Conservation (phyloP, 2,888 invertebrate genomes). For the Steromphala cineraria region DNA sequence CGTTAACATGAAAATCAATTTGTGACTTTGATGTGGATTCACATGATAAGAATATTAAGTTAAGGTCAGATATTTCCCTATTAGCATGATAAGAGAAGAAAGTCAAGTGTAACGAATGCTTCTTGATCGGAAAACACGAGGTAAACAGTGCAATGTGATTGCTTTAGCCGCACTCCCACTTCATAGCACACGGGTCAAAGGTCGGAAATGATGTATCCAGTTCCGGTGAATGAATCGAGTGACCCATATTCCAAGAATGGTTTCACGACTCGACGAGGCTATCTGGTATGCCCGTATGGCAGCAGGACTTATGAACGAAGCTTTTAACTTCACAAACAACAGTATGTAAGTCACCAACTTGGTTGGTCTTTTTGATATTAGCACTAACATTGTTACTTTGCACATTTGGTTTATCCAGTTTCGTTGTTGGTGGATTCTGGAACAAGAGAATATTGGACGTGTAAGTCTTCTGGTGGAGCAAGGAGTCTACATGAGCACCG, state of each 20-base stretch:
- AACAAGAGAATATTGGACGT: constrained; percentile 16
- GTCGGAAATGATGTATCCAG: too few species aligned
- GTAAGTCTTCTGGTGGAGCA: constrained; percentile 12
- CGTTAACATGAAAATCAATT: not conserved
- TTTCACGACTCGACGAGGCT: constrained; percentile 29
- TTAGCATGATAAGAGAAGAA: not conserved
- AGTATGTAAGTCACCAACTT: constrained; percentile 17
- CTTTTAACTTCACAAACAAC: constrained; percentile 32
- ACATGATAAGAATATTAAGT: not conserved
- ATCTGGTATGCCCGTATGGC: constrained; percentile 33
- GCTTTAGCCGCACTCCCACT: too few species aligned
- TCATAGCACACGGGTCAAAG: too few species aligned
- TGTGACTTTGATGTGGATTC: not conserved
- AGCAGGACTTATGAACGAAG: constrained; percentile 41
- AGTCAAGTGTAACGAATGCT: too few species aligned
- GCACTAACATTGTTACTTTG: not conserved
- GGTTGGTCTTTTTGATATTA: not conserved
- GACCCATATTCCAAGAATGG: too few species aligned
- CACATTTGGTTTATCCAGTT: not conserved
- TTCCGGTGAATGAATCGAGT: too few species aligned
- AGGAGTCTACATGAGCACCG: not conserved
- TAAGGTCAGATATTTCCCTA: not conserved
- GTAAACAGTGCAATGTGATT: too few species aligned
- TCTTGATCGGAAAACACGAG: too few species aligned
- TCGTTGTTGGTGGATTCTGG: not conserved